Evolutionary conservation across 2,113 vertebrate species (phyloP).

Genomic region (Carlito syrichta): DNA sequence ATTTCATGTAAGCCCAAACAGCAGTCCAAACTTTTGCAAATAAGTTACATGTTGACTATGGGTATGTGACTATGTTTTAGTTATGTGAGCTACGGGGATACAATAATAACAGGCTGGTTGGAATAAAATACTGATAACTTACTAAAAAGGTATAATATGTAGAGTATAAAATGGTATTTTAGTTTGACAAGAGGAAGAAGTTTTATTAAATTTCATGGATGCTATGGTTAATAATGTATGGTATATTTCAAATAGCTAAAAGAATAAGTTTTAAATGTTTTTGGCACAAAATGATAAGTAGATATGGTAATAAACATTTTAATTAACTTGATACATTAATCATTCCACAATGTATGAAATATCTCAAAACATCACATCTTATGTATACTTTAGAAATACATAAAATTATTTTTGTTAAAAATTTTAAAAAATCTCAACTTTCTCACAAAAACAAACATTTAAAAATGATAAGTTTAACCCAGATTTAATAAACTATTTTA

Average conservation of each 20-base stretch:
- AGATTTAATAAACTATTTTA: conserved; percentile 46
- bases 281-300: not conserved
- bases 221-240: not conserved
- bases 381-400: not conserved
- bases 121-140: conserved; percentile 19
- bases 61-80: conserved; percentile 54
- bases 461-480: too few species aligned
- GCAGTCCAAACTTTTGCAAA: not conserved
- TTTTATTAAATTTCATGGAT: not conserved
- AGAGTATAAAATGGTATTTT: not conserved
- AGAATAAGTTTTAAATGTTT: not conserved
- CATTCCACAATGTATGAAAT: not conserved
- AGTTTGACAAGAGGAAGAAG: not conserved
- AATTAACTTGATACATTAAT: not conserved
- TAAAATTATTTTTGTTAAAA: not conserved
- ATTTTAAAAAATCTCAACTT: not conserved
- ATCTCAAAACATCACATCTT: not conserved
- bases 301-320: not conserved
- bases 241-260: not conserved
- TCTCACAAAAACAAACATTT: not conserved
- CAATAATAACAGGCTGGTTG: conserved; percentile 3
- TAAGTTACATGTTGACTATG: too few species aligned
- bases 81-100: conserved; percentile 50
- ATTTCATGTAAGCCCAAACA: not conserved
- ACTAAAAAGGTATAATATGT: conserved; percentile 30